Percentiles rank a stretch among this genome's conserved stretches.
Conservation (phyloP, 2,113 vertebrate species). For the Sarotherodon lohbergeri region DNA sequence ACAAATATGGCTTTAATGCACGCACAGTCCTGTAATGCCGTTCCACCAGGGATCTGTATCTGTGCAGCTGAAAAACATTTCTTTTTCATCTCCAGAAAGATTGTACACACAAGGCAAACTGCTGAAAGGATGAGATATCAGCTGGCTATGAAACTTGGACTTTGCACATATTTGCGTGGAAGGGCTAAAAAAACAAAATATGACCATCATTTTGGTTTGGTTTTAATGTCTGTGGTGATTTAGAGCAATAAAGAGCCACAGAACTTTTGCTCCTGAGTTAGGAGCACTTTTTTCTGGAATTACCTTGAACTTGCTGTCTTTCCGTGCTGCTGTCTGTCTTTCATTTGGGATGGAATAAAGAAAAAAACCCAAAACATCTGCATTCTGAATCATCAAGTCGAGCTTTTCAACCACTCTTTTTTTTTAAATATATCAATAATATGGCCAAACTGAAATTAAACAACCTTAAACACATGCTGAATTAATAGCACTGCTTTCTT, state of each 20-base stretch:
- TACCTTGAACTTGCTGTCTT: not conserved
- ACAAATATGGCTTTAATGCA: not conserved
- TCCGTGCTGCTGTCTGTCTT: not conserved
- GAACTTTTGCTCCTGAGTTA: not conserved
- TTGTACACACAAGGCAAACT: not conserved
- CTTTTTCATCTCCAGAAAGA: not conserved
- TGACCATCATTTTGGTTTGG: not conserved
- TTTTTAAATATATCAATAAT: not conserved
- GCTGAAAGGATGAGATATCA: not conserved
- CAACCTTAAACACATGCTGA: not conserved
- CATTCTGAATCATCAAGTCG: not conserved
- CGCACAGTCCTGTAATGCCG: not conserved
- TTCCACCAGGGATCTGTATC: not conserved
- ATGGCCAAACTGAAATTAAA: not conserved
- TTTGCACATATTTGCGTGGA: not conserved
- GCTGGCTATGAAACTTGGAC: not conserved
- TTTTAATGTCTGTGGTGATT: not conserved
- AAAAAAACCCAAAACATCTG: not conserved
- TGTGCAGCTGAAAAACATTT: not conserved
- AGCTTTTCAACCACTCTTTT: not conserved
- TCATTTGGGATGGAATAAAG: accelerated
- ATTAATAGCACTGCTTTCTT: not conserved
- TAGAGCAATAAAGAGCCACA: not conserved
- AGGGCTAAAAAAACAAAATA: accelerated
- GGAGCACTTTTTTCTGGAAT: not conserved